Evolutionary conservation across 2,113 vertebrate genomes (phyloP).

Genomic region (Tupaia tana): DNA sequence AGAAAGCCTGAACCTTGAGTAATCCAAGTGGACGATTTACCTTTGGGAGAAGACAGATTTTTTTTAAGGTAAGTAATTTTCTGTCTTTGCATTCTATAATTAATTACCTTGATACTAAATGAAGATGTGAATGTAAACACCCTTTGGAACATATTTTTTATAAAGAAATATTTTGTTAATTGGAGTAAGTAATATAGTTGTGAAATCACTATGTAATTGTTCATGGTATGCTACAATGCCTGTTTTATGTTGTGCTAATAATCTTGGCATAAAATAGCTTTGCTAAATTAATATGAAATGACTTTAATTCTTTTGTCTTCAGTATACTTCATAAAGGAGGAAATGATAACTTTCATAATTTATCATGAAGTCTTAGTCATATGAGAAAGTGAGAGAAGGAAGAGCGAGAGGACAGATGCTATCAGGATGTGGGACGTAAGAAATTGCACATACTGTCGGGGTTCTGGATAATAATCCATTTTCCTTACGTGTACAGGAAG

Average conservation of each 20-base stretch:
- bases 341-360: constrained; percentile 16
- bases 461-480: neutral
- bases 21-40: neutral
- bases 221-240: constrained; percentile 44
- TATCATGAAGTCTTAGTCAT: neutral
- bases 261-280: constrained; percentile 45
- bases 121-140: constrained; percentile 88
- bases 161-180: constrained; percentile 94
- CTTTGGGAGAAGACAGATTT: constrained; percentile 34
- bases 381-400: neutral
- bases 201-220: constrained; percentile 74
- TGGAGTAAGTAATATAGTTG: constrained; percentile 83
- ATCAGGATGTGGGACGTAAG: neutral
- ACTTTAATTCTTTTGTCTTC: constrained; percentile 38
- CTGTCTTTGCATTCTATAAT: constrained; percentile 81
- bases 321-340: constrained; percentile 19
- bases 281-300: constrained; percentile 20
- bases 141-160: constrained; percentile 87
- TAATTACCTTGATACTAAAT: constrained; percentile 77
- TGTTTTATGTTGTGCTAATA: constrained; percentile 62
- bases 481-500: neutral
- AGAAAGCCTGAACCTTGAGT: neutral
- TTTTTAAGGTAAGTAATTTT: constrained; percentile 31
- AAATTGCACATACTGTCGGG: neutral
- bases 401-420: neutral